Evolutionary conservation across 2,888 invertebrate genomes (phyloP).

Genomic region (Lasius platythorax): DNA sequence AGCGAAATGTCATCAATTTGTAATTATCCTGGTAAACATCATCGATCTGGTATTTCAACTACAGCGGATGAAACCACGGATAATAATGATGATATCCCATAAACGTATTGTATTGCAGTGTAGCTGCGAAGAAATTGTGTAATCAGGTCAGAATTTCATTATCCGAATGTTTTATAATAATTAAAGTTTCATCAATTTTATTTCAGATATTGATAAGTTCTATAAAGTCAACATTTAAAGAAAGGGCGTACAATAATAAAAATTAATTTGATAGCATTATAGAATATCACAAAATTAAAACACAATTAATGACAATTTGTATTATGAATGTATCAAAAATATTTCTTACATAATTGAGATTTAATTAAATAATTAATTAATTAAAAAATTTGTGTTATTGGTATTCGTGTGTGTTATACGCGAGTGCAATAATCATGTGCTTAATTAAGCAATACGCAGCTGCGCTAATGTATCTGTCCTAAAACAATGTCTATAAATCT

Average conservation of each 20-base stretch:
- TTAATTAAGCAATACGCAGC: neutral
- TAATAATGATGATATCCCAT: conserved; percentile 58
- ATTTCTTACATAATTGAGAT: neutral
- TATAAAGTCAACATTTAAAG: neutral
- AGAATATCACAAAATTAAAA: neutral
- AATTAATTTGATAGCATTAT: neutral
- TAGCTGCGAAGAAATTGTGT: neutral
- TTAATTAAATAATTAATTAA: neutral
- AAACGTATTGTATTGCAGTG: neutral
- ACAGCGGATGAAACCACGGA: conserved; percentile 72
- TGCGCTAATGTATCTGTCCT: neutral
- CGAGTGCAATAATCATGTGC: neutral
- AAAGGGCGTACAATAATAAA: neutral
- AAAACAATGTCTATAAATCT: conserved; percentile 23
- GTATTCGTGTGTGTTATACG: neutral
- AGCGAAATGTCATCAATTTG: conserved; percentile 49
- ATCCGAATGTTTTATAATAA: neutral
- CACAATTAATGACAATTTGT: neutral
- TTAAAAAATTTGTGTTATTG: neutral
- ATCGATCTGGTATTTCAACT: conserved; percentile 51
- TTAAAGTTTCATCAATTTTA: too few species aligned
- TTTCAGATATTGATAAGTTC: neutral
- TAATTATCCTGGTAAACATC: conserved; percentile 39
- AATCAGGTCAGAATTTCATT: neutral
- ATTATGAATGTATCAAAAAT: conserved; percentile 4